Percentiles rank a stretch among this genome's conserved stretches.
Conservation (phyloP, 1,140 invertebrate species). For the Teleogryllus occipitalis region DNA sequence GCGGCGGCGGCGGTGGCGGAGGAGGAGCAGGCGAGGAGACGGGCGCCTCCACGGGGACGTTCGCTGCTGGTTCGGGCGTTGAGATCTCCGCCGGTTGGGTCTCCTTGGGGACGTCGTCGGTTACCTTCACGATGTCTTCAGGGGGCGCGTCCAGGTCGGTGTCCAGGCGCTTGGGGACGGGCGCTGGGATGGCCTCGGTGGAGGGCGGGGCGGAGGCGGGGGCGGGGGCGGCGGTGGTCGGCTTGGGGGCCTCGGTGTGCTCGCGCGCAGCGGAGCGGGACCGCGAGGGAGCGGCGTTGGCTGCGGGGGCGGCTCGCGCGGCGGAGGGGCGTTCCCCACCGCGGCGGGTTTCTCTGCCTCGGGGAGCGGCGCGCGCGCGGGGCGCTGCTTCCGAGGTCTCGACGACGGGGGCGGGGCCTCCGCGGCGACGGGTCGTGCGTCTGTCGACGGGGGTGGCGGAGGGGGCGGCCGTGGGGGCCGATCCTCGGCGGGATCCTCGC, state of each 20-base stretch:
- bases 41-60: not conserved
- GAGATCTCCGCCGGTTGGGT: not conserved
- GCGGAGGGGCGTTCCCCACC: not conserved
- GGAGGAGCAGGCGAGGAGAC: not conserved
- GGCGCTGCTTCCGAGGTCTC: too few relatives aligned
- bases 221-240: not conserved
- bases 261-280: not conserved
- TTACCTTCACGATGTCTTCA: not conserved
- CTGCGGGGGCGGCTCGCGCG: too few relatives aligned
- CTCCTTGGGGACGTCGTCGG: not conserved
- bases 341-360: not conserved
- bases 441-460: not conserved
- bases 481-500: not conserved
- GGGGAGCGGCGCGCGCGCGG: too few relatives aligned
- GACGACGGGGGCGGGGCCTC: not conserved
- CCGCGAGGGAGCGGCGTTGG: not conserved
- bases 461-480: too few relatives aligned
- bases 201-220: not conserved
- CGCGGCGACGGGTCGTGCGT: too few relatives aligned
- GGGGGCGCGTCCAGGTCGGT: not conserved
- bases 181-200: too few relatives aligned
- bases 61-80: not conserved
- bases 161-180: not conserved
- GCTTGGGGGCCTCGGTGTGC: not conserved
- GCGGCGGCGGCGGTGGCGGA: too few relatives aligned